Conservation (phyloP, 2,797 vertebrate species). For the Halcyon chelicuti region DNA sequence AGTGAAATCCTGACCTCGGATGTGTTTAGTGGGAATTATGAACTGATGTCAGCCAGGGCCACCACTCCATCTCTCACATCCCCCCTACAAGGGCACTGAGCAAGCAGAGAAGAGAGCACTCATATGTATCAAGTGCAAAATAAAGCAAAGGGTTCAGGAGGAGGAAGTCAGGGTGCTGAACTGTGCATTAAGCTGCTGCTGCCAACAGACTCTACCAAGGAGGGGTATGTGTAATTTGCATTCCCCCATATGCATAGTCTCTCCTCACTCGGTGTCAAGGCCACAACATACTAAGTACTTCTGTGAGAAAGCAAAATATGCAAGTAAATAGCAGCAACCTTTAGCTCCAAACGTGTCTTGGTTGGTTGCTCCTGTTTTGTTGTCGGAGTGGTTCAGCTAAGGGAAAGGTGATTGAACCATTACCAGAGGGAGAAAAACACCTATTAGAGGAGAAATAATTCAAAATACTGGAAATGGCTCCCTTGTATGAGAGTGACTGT, state of each 20-base stretch:
- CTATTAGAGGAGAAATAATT: not conserved
- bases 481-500: not conserved
- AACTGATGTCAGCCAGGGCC: not conserved
- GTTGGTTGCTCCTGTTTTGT: conserved; percentile 21
- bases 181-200: not conserved
- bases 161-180: not conserved
- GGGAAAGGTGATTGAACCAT: conserved; percentile 3
- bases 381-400: not conserved
- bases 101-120: rapidly evolving
- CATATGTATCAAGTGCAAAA: rapidly evolving
- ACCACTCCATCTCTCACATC: rapidly evolving
- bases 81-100: not conserved
- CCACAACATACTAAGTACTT: not conserved
- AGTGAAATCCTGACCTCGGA: not conserved
- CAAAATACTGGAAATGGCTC: not conserved
- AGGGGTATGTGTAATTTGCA: not conserved
- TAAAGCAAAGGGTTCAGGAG: not conserved
- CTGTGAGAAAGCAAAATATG: not conserved
- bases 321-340: conserved; percentile 11
- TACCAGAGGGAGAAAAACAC: not conserved
- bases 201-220: not conserved
- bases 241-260: not conserved
- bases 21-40: not conserved
- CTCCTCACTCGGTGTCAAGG: not conserved
- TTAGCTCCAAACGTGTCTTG: not conserved